These are phyloP conservation scores for Bombyx mori DNA, from an alignment of 1,140 invertebrate genomes.

Conservation along the genomic window DNA sequence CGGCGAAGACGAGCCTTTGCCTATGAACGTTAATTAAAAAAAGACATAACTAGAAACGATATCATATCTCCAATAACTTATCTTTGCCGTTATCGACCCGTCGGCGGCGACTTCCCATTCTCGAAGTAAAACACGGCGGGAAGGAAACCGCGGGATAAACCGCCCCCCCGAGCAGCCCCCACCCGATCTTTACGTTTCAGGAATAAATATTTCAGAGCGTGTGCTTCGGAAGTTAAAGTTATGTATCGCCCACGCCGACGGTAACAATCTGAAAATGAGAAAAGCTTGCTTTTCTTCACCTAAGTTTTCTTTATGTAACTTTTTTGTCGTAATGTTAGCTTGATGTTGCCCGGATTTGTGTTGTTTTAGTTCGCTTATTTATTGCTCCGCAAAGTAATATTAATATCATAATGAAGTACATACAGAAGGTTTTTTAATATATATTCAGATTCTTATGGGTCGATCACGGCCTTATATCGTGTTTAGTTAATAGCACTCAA, in stretches of 20 bases:
- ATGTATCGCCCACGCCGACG: slow-evolving; percentile 59
- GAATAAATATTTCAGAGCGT: slow-evolving; percentile 72
- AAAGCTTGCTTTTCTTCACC: slow-evolving; percentile 49
- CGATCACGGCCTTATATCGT: too few species aligned
- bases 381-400: slow-evolving; percentile 1
- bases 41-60: background rate
- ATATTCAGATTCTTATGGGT: too few species aligned
- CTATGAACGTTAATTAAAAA: too few species aligned
- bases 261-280: slow-evolving; percentile 65
- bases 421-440: too few species aligned
- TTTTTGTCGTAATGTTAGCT: too few species aligned
- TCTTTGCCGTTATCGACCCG: slow-evolving; percentile 65
- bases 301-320: slow-evolving; percentile 29
- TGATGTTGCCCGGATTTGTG: background rate
- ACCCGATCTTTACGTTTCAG: slow-evolving; percentile 69
- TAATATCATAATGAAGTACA: too few species aligned
- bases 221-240: slow-evolving; percentile 68
- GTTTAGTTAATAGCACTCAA: too few species aligned
- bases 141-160: slow-evolving; percentile 68
- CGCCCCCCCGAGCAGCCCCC: slow-evolving; percentile 32
- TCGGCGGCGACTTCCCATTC: slow-evolving; percentile 68
- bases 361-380: slow-evolving; percentile 13
- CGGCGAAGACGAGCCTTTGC: too few species aligned
- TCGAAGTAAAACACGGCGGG: slow-evolving; percentile 69
- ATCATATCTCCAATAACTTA: slow-evolving; percentile 27